Evolutionary conservation across 2,797 vertebrate genomes (phyloP).

Genomic region (Gobio occitaniae): DNA sequence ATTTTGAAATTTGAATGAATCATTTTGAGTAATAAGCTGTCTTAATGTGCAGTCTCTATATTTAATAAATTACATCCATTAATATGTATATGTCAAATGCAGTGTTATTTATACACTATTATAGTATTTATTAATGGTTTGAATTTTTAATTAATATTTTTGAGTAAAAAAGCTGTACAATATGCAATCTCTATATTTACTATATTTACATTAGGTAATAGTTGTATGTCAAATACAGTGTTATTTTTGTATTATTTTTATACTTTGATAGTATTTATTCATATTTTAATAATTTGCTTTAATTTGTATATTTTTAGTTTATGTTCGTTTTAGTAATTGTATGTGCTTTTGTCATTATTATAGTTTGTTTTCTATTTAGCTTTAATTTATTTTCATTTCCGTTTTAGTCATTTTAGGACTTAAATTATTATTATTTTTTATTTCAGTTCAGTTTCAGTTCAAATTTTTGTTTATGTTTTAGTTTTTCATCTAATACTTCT

Average conservation of each 20-base stretch:
- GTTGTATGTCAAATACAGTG: background rate
- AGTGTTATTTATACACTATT: background rate
- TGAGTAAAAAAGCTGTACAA: too few species aligned
- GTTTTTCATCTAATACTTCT: background rate
- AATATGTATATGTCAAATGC: background rate
- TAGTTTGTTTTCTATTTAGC: too few species aligned
- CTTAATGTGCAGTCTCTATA: too few species aligned
- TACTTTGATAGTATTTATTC: background rate
- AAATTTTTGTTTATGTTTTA: background rate
- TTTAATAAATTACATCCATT: background rate
- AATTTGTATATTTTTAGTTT: background rate
- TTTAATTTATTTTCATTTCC: too few species aligned
- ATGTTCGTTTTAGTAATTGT: background rate
- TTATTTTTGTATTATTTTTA: background rate
- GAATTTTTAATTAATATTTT: too few species aligned
- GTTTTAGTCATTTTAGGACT: background rate
- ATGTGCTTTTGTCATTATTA: background rate
- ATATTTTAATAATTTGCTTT: background rate
- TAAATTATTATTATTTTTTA: background rate
- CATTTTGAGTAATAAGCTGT: too few species aligned
- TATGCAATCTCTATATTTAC: too few species aligned
- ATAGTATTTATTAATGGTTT: background rate
- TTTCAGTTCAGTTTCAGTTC: background rate
- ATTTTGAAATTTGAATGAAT: too few species aligned
- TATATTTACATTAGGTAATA: background rate